Evolutionary conservation across 2,888 invertebrate genomes (phyloP), one percentile per base, ranked within the genome.

Genomic region (Apoda limacodes): DNA sequence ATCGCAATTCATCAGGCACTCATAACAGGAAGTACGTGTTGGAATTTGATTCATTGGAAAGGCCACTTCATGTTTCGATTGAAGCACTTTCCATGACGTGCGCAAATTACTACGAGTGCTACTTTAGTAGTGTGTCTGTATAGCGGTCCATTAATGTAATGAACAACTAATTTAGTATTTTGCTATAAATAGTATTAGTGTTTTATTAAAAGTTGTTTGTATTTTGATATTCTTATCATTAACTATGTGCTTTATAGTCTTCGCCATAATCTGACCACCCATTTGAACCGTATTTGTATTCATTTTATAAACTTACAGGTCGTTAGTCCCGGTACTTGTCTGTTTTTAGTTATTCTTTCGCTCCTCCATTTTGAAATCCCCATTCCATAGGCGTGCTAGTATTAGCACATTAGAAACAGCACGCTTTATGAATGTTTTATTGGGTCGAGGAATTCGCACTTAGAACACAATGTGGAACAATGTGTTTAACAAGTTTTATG

Each of bases 311-410:
- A 47, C 50, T 30, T 61, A 48, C 68, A 78, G 78, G 78, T 78
- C 78, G 74, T 80, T 80, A 74, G 74, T 70, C 78, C 78, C 78
- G 78, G 76, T 48, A 63, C 69, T 72, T 50, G 68, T 55, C 57
- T 59, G 55, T 60, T 55, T 55, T 55, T 49, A 52, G 53, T 54
- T 60, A 66, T 65, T 60, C 67, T 69, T 67, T 63, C 56, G 60
- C 61, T 56, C 58, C 55, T 62, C 64, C 59, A 57, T 50, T 37
- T 48, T 42, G 41, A 46, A 59, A 62, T 66, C 57, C 51, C 35
- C 55, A 76, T 70, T 69, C 70, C 39, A 48, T 41, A 42, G 60
- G 66, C 68, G 69, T 69, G 52, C 56, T 52, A 46, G 55, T 65
- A 70, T 70, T 69, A 69, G 62, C 70, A 66, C 71, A 65, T 64